Evolutionary conservation across 2,113 vertebrate genomes (phyloP).

Genomic region (Centropus unirufus): DNA sequence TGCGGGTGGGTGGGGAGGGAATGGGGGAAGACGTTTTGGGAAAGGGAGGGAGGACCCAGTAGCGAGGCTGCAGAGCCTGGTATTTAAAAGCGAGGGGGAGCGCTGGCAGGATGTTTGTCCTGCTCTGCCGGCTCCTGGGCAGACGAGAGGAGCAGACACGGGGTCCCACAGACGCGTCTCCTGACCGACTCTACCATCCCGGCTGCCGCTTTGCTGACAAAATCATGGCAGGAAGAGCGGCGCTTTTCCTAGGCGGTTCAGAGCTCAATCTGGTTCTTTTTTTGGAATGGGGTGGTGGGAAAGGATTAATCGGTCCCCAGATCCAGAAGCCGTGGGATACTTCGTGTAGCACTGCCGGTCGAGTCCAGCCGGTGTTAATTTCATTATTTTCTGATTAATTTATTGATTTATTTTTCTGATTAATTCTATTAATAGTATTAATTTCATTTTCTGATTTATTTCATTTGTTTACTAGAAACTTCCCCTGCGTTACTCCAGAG

Average conservation of each 20-base stretch:
- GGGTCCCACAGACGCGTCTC: accelerated
- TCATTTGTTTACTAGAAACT: constrained; percentile 64
- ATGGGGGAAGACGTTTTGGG: neutral
- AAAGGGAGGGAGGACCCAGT: neutral
- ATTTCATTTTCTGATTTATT: neutral
- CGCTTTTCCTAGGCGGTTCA: neutral
- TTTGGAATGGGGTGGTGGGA: neutral
- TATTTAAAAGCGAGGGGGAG: neutral
- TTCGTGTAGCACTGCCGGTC: too few species aligned
- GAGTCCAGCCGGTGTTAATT: too few species aligned
- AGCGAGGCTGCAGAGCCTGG: neutral
- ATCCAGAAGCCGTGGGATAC: too few species aligned
- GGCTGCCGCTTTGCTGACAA: neutral
- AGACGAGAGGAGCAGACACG: neutral
- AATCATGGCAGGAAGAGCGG: accelerated
- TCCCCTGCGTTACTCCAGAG: constrained; percentile 79
- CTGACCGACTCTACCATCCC: neutral
- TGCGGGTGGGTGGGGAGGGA: neutral
- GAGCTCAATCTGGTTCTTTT: accelerated
- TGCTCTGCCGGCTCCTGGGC: neutral
- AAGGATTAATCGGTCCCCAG: accelerated
- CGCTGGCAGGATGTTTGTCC: neutral
- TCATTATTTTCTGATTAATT: neutral
- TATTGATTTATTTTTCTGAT: neutral
- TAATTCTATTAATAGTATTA: neutral